Base-by-base conservation (phyloP, 2,113 vertebrate species). In the Ciconia maguari region DNA sequence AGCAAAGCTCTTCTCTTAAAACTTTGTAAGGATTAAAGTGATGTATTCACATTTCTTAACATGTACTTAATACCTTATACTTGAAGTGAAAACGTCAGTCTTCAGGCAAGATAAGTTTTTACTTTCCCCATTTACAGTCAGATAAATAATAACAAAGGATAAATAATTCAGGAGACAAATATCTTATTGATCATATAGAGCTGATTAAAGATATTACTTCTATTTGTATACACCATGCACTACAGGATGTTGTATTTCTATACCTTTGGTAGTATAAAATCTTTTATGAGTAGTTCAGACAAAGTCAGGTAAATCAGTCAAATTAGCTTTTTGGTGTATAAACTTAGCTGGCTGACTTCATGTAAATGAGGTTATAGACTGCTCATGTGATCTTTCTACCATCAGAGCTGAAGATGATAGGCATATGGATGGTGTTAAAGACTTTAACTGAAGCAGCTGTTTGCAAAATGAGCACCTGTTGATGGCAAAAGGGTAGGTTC, bases 381-480 rank as follows among this genome's bases (percentile, higher is more conserved):
- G 24, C 70, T 92, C 30, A 25, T 49, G 11, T 85, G 65, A 71
- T 70, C n/a, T 48, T 75, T 66, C 65, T 60, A 6, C 57, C 32
- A 76, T n/a, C 48, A 44, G 44, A 95, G 88, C 32, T 85, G 78
- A 93, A 44, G 68, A 83, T 76, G 70, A 60, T 4, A 27, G 41
- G 54, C 89, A 92, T 93, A 86, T 61, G 86, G 79, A 46, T 46
- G 38, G 49, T 83, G 83, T 74, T 88, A 93, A 95, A 94, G 69
- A 90, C 41, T 87, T 91, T 77, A 93, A 42, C 62, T 49, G 64
- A 36, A 93, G 68, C 79, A 97, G 86, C 77, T 94, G 79, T 83
- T 95, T 86, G 57, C 65, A 96, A 93, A 96, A 86, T 65, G 12
- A 88, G 62, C 86, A 86, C 79, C 86, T 96, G 62, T 65, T 83